phyloP scores from a whole-genome alignment of 2,797 vertebrate genomes.

The Dicrostonyx torquatus region DNA sequence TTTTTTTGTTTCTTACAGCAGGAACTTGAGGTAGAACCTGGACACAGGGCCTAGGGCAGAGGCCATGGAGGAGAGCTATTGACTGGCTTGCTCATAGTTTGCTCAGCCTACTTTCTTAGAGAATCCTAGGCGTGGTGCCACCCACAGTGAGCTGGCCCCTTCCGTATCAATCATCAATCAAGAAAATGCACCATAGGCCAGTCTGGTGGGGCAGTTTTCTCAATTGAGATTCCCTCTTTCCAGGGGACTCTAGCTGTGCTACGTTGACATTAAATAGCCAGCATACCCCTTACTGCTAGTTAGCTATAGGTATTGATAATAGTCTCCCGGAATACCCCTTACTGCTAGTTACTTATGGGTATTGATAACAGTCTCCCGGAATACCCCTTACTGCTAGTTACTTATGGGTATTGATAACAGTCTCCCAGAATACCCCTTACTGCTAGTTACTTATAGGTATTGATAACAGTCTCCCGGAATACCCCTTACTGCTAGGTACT shows the following conservation, averaged over 20 bases:
- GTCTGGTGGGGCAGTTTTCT: background rate
- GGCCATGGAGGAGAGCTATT: too few species aligned
- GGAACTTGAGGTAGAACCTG: background rate
- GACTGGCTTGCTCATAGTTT: background rate
- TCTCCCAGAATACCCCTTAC: background rate
- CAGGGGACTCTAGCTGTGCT: background rate
- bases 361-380: background rate
- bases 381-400: background rate
- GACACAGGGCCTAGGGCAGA: background rate
- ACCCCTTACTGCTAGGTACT: too few species aligned
- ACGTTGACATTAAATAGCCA: background rate
- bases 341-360: background rate
- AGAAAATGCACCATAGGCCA: background rate
- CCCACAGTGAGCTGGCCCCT: background rate
- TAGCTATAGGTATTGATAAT: background rate
- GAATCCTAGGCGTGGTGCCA: background rate
- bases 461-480: background rate
- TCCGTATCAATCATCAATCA: background rate
- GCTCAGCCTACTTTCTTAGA: background rate
- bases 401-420: background rate
- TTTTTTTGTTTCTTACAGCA: background rate
- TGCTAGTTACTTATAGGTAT: background rate
- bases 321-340: background rate
- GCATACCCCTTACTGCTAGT: background rate
- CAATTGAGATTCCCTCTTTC: background rate